These are phyloP conservation scores for Cynocephalus volans DNA, from an alignment of 2,113 vertebrate genomes.

Conservation along the genomic window DNA sequence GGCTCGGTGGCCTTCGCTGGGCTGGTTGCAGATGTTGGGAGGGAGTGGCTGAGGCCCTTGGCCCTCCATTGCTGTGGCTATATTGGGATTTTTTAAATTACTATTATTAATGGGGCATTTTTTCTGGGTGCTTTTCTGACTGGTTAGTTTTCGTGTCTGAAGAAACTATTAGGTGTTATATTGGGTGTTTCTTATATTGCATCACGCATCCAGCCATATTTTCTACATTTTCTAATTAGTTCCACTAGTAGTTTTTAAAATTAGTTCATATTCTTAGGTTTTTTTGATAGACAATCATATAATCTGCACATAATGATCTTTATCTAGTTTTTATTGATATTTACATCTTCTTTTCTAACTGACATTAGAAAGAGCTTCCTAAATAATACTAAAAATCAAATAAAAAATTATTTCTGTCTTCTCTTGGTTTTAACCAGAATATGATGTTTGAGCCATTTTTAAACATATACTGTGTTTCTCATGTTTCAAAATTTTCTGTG, in stretches of 20 bases:
- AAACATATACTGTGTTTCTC: neutral
- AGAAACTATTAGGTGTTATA: neutral
- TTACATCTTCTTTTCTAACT: neutral
- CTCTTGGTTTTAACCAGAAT: neutral
- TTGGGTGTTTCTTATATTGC: neutral
- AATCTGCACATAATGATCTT: neutral
- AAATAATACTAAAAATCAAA: conserved; percentile 36
- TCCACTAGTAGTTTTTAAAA: neutral
- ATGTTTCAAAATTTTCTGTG: neutral
- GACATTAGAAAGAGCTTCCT: neutral
- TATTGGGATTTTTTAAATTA: too few relatives aligned
- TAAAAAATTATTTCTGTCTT: neutral
- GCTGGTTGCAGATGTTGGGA: too few relatives aligned
- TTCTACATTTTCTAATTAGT: neutral
- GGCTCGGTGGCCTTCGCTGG: too few relatives aligned
- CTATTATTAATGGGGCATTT: neutral
- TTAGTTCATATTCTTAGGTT: neutral
- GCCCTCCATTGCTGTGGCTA: too few relatives aligned
- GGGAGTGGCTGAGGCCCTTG: too few relatives aligned
- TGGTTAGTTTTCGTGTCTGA: neutral
- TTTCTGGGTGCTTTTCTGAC: neutral
- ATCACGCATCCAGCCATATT: neutral
- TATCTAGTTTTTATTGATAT: neutral
- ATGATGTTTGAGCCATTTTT: neutral
- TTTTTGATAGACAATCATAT: neutral